A percentile compares a stretch with the other conserved stretches of the same genome.
phyloP scores from a whole-genome alignment of 1,140 invertebrate species.

The Achatina immaculata region DNA sequence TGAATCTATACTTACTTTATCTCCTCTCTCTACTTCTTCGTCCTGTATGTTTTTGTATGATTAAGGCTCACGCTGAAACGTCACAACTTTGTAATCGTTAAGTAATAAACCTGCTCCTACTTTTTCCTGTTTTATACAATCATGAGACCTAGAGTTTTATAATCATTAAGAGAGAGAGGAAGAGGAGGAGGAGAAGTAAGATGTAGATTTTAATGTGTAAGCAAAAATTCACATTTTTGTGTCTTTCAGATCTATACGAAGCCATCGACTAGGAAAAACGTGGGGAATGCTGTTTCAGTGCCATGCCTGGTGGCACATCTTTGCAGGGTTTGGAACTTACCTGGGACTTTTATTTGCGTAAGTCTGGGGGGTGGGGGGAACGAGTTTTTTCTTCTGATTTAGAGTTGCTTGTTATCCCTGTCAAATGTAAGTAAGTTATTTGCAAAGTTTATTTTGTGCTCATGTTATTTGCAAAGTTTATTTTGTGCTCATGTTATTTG shows the following conservation, averaged over 20 bases:
- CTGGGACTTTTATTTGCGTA: constrained; percentile 52
- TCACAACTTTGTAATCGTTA: no score
- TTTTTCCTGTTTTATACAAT: no score
- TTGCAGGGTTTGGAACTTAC: constrained; percentile 63
- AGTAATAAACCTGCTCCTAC: no score
- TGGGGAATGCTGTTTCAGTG: constrained; percentile 50
- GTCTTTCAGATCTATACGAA: constrained; percentile 61
- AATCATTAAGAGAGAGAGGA: neutral
- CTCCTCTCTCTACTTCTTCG: no score
- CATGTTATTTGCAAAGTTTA: neutral
- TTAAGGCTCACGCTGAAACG: no score
- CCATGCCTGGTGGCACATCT: constrained; percentile 67
- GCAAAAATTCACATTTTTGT: neutral
- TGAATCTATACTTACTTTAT: no score
- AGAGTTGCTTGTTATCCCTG: neutral
- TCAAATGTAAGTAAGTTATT: neutral
- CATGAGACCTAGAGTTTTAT: no score
- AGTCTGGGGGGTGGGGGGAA: constrained; percentile 7
- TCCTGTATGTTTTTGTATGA: no score
- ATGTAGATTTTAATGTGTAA: neutral
- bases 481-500: neutral
- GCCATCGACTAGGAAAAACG: neutral
- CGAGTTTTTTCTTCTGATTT: neutral
- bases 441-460: neutral
- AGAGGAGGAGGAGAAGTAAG: neutral